Evolutionary conservation across 30 jellyfish, hydroid and myxozoan species (phyloP).

Genomic region (Haliclystus octoradiatus): DNA sequence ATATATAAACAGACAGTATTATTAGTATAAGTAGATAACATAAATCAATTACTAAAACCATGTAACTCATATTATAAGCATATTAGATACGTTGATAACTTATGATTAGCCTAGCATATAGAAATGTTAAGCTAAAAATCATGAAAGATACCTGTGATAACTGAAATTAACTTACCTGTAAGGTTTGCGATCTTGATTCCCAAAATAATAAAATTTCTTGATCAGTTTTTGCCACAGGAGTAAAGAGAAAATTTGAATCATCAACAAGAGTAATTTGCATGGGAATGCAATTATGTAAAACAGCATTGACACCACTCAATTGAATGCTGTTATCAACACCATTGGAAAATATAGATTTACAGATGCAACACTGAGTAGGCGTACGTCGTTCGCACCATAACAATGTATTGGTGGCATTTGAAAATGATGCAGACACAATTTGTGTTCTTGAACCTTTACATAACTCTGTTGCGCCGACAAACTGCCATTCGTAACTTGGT

Average conservation of each 20-base stretch:
- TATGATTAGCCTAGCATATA: no score
- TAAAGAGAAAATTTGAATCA: constrained; percentile 18
- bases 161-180: constrained; percentile 67
- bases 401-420: constrained; percentile 22
- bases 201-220: constrained; percentile 62
- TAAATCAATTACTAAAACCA: no score
- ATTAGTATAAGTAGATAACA: no score
- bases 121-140: no score
- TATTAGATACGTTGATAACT: no score
- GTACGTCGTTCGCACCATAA: constrained; percentile 90
- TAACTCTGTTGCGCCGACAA: constrained; percentile 17
- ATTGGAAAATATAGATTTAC: constrained; percentile 24
- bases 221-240: constrained; percentile 54
- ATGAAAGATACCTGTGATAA: no score
- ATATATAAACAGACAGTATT: no score
- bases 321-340: constrained; percentile 11
- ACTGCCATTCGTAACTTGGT: constrained; percentile 62
- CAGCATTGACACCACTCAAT: constrained; percentile 18
- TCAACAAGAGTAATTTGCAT: constrained; percentile 41
- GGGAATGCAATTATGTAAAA: constrained; percentile 89
- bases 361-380: constrained; percentile 85
- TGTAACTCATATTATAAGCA: no score
- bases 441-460: constrained; percentile 57
- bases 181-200: constrained; percentile 30
- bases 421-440: constrained; percentile 48